Conservation (phyloP, 2,888 invertebrate species). For the Sicus ferrugineus region DNA sequence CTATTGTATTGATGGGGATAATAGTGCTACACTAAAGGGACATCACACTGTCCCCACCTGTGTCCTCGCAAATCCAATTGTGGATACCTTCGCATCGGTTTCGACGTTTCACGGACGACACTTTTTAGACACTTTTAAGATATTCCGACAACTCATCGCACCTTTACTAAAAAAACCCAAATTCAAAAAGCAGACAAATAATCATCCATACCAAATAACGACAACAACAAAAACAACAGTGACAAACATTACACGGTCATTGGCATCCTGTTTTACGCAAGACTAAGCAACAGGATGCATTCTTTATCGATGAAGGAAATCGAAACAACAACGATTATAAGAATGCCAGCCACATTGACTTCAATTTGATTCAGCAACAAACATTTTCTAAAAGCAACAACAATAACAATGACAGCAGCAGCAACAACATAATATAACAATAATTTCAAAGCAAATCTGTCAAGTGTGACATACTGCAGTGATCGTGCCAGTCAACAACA, state of each 20-base stretch:
- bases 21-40: no score
- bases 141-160: no score
- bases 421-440: constrained; percentile 24
- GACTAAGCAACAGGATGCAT: constrained; percentile 57
- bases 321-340: constrained; percentile 40
- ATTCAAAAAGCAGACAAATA: no score
- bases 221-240: constrained; percentile 12
- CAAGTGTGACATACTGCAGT: constrained; percentile 32
- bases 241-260: constrained; percentile 52
- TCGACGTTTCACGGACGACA: no score
- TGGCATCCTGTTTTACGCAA: constrained; percentile 59
- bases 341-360: constrained; percentile 36
- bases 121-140: no score
- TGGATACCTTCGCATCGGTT: no score
- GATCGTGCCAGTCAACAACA: constrained; percentile 22
- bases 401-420: constrained; percentile 29
- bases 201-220: no score
- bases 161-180: no score
- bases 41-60: no score
- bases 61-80: no score
- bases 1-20: no score
- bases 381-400: no score
- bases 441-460: constrained; percentile 25
- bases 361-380: constrained; percentile 35
- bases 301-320: constrained; percentile 44